These are phyloP conservation scores for Neoarius graeffei DNA, from an alignment of 2,113 vertebrate genomes.

Conservation along the genomic window DNA sequence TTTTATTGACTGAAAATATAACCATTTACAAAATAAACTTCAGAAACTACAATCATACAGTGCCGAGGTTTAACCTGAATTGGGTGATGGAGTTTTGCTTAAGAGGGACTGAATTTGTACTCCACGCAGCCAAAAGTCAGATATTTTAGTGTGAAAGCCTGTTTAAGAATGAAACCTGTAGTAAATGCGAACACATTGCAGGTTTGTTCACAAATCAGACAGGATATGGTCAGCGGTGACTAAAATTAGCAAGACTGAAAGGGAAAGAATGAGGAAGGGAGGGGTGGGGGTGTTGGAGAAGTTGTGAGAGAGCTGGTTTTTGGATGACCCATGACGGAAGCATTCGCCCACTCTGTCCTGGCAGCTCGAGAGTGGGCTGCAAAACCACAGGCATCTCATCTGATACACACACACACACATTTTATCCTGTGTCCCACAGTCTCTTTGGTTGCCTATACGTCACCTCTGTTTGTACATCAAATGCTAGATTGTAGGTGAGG, in stretches of 20 bases:
- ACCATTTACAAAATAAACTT: neutral
- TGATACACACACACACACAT: conserved; percentile 14
- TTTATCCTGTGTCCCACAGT: neutral
- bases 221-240: conserved; percentile 32
- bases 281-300: neutral
- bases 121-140: neutral
- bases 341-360: conserved; percentile 41
- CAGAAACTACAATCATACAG: neutral
- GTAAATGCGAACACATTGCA: neutral
- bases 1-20: neutral
- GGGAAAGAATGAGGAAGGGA: neutral
- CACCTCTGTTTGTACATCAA: neutral
- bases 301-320: conserved; percentile 31
- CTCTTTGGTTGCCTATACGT: neutral
- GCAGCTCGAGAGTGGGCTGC: conserved; percentile 38
- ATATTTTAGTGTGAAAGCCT: neutral
- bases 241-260: conserved; percentile 41
- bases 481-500: neutral
- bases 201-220: conserved; percentile 26
- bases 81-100: neutral
- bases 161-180: neutral
- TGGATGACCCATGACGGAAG: conserved; percentile 50
- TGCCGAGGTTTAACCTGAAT: neutral
- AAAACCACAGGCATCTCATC: conserved; percentile 4
- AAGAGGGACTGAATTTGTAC: neutral